These are phyloP conservation scores for Enteromius treurensis DNA, from an alignment of 2,797 vertebrate species.

Conservation along the genomic window DNA sequence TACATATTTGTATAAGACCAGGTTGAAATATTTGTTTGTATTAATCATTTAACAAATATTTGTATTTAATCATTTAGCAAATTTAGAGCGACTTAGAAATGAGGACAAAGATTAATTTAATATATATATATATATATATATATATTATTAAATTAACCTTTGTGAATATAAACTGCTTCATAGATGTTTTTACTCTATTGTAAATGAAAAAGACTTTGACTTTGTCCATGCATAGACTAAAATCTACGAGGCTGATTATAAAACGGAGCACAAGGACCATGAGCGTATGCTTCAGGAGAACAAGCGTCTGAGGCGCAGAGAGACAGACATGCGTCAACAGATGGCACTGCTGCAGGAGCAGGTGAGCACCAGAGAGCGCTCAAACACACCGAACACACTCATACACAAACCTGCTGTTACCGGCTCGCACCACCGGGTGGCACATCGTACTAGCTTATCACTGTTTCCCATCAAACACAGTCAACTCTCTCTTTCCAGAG, in stretches of 20 bases:
- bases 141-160: no score
- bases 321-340: conserved; percentile 81
- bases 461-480: not conserved
- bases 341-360: conserved; percentile 81
- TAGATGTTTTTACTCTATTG: not conserved
- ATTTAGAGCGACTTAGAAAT: not conserved
- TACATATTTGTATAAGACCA: no score
- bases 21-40: not conserved
- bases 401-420: not conserved
- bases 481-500: not conserved
- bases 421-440: not conserved
- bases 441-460: not conserved
- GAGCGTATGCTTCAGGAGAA: conserved; percentile 81
- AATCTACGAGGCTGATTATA: conserved; percentile 80
- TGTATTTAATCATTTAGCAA: not conserved
- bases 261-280: conserved; percentile 78
- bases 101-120: not conserved
- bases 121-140: no score
- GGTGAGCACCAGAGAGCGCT: conserved; percentile 60
- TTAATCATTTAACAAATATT: not conserved
- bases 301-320: conserved; percentile 75
- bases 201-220: not conserved
- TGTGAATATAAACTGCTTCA: not conserved
- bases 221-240: conserved; percentile 71
- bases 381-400: not conserved